Conservation (phyloP, 2,113 vertebrate genomes). For the Rissa tridactyla region DNA sequence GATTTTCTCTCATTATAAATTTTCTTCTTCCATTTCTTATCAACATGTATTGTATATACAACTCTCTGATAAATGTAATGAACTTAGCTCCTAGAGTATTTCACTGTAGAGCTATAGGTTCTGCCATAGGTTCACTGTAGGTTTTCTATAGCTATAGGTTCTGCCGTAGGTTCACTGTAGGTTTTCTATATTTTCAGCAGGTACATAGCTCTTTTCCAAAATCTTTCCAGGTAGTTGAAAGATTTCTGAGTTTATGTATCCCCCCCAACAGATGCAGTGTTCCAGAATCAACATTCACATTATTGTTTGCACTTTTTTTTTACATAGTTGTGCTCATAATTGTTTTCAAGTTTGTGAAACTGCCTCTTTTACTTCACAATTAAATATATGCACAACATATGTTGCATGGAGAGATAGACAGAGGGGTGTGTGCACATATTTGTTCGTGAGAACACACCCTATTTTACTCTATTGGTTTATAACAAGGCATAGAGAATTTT, state of each 20-base stretch:
- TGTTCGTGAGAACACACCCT: neutral
- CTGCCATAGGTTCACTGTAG: no score
- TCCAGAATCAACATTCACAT: neutral
- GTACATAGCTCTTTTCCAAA: neutral
- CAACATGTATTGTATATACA: neutral
- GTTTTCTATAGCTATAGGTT: neutral
- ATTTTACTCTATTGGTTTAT: neutral
- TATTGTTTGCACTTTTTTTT: neutral
- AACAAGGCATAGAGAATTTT: neutral
- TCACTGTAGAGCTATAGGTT: neutral
- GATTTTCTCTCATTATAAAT: neutral
- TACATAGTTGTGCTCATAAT: neutral
- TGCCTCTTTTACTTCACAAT: neutral
- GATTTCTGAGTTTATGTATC: neutral
- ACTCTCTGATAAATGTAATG: neutral
- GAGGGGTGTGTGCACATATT: rapidly evolving
- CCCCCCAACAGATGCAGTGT: rapidly evolving
- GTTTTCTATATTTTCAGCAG: neutral
- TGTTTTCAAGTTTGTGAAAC: neutral
- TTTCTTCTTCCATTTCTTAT: neutral
- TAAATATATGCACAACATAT: neutral
- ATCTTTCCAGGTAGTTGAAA: neutral
- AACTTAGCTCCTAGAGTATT: neutral
- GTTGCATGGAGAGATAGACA: neutral
- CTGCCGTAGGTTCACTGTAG: no score